Evolutionary conservation across 1,140 invertebrate species (phyloP), one percentile per base, ranked within the genome.

Genomic region (Latrodectus geometricus): DNA sequence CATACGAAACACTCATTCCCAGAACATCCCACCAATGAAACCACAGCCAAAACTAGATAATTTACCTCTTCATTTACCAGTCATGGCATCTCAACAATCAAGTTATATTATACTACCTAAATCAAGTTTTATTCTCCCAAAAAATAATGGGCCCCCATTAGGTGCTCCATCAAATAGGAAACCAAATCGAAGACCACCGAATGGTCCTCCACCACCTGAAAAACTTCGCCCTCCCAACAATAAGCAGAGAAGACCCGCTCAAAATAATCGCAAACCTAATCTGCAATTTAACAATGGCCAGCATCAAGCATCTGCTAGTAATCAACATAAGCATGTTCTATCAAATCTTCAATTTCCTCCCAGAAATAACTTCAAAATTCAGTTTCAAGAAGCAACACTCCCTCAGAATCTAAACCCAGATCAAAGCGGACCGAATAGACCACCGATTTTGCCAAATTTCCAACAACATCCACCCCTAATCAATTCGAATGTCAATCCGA

Each of bases 71-170:
- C 85, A 79, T 52, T 35, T 87, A 17, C 61, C 83, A 48, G 68
- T 61, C 5, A 4, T 79, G 8, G 68, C 68, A 35, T 76, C 76
- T 50, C 68, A 80, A 8, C 85, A 87, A 54, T 35, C 69, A 23
- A 75, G 77, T 15, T 87, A 87, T n/a, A 79, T 87, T 11, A 80
- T 87, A 23, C 17, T 87, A 50, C 85, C 85, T 8, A 87, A 87
- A 56, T 69, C 76, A 15, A 80, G n/a, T 52, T 87, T 79, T 20
- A 23, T 79, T 5, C 15, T 87, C 8, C 85, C 85, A 11, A 79
- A 87, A 66, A 87, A 66, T 21, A 80, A 79, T 11, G 23, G 20
- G 17, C 76, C 68, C 0, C 85, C 69, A 8, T 52, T 61, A 17
- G 35, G 69, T 5, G 49, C 35, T 0, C 21, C n/a, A 15, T 52